Evolutionary conservation across 2,797 vertebrate species (phyloP).

Genomic region (Yasuhikotakia modesta): DNA sequence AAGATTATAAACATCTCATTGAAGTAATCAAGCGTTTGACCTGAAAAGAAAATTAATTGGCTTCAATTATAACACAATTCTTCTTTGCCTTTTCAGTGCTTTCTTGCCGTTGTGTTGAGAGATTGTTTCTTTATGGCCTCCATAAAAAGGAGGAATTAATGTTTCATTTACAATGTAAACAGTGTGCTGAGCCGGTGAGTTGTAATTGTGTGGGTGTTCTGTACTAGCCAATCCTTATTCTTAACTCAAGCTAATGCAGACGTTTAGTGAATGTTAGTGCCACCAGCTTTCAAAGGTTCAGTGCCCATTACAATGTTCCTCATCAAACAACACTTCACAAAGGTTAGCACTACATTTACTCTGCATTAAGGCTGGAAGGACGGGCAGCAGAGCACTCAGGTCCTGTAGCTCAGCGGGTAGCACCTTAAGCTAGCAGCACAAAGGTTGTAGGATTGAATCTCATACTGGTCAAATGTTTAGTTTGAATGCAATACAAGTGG

Average conservation of each 20-base stretch:
- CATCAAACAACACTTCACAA: not conserved
- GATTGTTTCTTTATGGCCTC: slow-evolving; percentile 8
- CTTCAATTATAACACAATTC: slow-evolving; percentile 54
- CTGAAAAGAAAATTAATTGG: slow-evolving; percentile 67
- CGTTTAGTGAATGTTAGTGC: not conserved
- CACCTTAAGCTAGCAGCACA: too few relatives aligned
- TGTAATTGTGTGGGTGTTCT: not conserved
- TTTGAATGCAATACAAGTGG: too few relatives aligned
- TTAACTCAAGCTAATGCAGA: not conserved
- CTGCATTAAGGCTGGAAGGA: not conserved
- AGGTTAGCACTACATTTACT: not conserved
- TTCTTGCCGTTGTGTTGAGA: slow-evolving; percentile 22
- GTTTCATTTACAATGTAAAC: slow-evolving; percentile 29
- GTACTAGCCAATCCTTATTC: not conserved
- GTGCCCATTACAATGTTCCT: not conserved
- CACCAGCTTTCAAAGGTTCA: not conserved
- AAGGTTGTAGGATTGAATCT: too few relatives aligned
- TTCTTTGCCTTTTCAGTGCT: slow-evolving; percentile 44
- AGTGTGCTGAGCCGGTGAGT: not conserved
- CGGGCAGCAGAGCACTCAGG: not conserved
- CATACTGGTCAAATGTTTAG: too few relatives aligned
- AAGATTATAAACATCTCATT: slow-evolving; percentile 59
- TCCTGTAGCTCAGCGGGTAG: too few relatives aligned
- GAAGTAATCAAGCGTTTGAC: slow-evolving; percentile 58
- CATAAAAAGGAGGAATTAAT: slow-evolving; percentile 29